Base-by-base conservation (phyloP, 1,140 invertebrate genomes). In the Diabrotica virgifera region DNA sequence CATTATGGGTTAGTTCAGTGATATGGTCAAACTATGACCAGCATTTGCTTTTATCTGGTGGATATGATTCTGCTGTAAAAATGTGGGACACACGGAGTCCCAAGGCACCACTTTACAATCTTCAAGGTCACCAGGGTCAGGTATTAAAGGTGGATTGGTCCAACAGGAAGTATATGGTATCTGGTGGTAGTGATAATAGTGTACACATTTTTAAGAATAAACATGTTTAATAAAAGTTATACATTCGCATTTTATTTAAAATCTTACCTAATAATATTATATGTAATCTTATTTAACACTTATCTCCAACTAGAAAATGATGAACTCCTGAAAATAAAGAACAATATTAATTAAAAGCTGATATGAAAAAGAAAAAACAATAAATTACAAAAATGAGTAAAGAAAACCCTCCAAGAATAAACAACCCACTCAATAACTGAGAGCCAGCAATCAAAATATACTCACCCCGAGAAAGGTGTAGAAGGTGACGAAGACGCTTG, bases 61-160 rank as follows among this genome's bases (percentile, higher is more conserved):
- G 92, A 11, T 95, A 97, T 79, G 97, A 99, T 79, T 88, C 88
- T 63, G 79, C 90, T 40, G 86, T 97, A 24, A 99, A 99, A 81
- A 80, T 98, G 40, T 99, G 97, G 97, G 97, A 99, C 78, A 89
- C 88, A 5, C 85, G 96, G 80, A 95, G 95, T 78, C 89, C 94
- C 0, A 94, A 93, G 78, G 91, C 93, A 8, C 91, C 96, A 4
- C 81, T 99, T 0, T 99, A 92, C 76, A 94, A 99, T 78, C 82
- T 99, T 72, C 85, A 86, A 62, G 97, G 96, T 0, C 97, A 99
- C 76, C 89, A 93, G 72, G 96, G 98, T 69, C 97, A 97, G 82
- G 90, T 98, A 4, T 82, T 99, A 24, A 89, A 91, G 74, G 93
- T 93, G 72, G 93, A 97, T 80, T 99, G 97, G 97, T 90, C 93